Base-by-base conservation (phyloP, 2,113 vertebrate genomes). In the Pipra filicauda region DNA sequence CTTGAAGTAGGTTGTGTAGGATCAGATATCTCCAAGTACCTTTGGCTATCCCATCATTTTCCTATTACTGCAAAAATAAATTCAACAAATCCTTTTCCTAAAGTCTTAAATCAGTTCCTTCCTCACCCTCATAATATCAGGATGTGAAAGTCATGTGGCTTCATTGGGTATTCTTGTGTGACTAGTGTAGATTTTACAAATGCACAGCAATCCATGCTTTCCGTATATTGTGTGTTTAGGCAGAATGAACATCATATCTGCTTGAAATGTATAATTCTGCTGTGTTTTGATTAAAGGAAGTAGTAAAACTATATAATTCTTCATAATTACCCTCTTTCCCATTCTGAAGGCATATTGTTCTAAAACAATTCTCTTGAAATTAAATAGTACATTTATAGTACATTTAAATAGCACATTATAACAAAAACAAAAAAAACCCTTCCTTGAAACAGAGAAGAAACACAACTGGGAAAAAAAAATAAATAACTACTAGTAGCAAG, bases 161-260 rank as follows among this genome's bases (percentile, higher is more conserved):
- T 64, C 16, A 12, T 6, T 77, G 30, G 21, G 6, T 82, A 39
- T 51, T 65, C 28, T 61, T 3, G 1, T 57, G 16, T 59, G 58
- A 48, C 13, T 13, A 43, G 11, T 18, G 31, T 28, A 35, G 22
- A 11, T 48, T 72, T 61, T 65, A 66, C 46, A 88, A 77, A 39
- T 7, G 31, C 6, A 7, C 9, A 22, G 12, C 37, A 64, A 17
- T 65, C 7, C 6, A 41, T 1, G 0, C 30, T 88, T 71, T 71
- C 64, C 28, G 12, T 64, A 6, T 35, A 6, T 31, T 4, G 5
- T 54, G 8, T 67, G 18, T 55, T 77, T 49, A 77, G 15, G 26
- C 1, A 2, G 28, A 46, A 31, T 57, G 41, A 39, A 55, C 1
- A 2, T 65, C 9, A 0, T 44, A 26, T n/a, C 48, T 69, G 17